Evolutionary conservation across 2,888 invertebrate species (phyloP).

Genomic region (Sialis fuliginosa): DNA sequence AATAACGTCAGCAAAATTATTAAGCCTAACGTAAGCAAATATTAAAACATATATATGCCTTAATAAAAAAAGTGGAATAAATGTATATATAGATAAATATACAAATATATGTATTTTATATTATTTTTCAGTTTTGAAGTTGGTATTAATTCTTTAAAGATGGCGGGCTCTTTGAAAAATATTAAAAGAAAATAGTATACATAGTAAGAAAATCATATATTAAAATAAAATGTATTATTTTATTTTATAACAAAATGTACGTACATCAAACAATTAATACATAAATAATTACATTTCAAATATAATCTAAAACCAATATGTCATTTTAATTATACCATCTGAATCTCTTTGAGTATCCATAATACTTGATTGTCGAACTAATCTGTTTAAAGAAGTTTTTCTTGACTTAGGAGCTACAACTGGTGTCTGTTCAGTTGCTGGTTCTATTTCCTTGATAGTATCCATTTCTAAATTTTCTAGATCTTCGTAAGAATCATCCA

Average conservation of each 20-base stretch:
- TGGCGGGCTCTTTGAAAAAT: no score
- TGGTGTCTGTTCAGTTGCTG: slow-evolving; percentile 28
- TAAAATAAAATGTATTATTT: neutral
- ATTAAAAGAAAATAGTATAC: neutral
- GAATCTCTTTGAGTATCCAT: slow-evolving; percentile 67
- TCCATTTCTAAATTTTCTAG: slow-evolving; percentile 37
- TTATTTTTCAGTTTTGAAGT: no score
- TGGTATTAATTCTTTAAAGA: no score
- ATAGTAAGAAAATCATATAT: neutral
- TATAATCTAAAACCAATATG: slow-evolving; percentile 60
- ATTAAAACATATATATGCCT: no score
- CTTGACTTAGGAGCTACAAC: slow-evolving; percentile 21
- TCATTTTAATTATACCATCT: slow-evolving; percentile 67
- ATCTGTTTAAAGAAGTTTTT: slow-evolving; percentile 42
- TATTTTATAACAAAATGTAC: neutral
- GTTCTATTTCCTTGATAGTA: slow-evolving; percentile 27
- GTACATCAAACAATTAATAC: neutral
- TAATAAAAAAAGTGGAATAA: no score
- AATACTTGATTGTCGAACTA: slow-evolving; percentile 61
- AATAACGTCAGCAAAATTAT: no score
- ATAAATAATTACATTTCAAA: slow-evolving; percentile 3
- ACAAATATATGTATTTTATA: no score
- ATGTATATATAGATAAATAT: no score
- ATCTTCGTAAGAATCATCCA: slow-evolving; percentile 53
- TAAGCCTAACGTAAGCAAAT: no score